Conservation (phyloP, 2,888 invertebrate species). For the Blastobasis lacticolella region DNA sequence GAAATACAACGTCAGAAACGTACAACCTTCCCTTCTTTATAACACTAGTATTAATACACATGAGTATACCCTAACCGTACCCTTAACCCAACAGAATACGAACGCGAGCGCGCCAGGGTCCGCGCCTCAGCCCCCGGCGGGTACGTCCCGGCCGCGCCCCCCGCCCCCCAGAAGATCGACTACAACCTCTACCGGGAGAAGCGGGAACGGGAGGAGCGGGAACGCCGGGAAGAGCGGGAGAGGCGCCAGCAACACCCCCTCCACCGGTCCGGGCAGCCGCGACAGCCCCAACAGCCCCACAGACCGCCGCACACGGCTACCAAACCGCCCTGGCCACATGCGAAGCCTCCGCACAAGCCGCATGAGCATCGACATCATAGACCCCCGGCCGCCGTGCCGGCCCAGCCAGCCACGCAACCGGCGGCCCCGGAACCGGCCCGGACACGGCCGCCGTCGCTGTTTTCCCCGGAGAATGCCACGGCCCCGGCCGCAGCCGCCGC, state of each 20-base stretch:
- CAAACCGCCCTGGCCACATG: constrained; percentile 34
- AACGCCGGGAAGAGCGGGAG: constrained; percentile 52
- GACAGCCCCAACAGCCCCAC: constrained; percentile 36
- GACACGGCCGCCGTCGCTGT: constrained; percentile 75
- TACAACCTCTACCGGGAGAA: constrained; percentile 79
- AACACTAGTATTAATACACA: too few relatives aligned
- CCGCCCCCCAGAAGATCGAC: constrained; percentile 68
- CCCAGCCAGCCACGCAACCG: constrained; percentile 25
- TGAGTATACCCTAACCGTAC: too few relatives aligned
- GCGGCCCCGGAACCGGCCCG: constrained; percentile 13
- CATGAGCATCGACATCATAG: constrained; percentile 55
- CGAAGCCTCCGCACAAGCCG: constrained; percentile 48
- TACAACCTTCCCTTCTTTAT: too few relatives aligned
- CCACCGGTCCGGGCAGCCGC: constrained; percentile 20
- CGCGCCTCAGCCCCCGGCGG: constrained; percentile 57
- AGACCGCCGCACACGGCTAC: constrained; percentile 34
- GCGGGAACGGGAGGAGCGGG: constrained; percentile 75
- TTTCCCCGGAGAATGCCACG: constrained; percentile 77
- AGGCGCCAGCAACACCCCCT: constrained; percentile 32
- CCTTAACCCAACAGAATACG: constrained; percentile 42
- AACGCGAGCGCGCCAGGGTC: constrained; percentile 58
- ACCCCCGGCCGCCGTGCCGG: constrained; percentile 31
- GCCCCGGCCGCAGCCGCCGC: constrained; percentile 39
- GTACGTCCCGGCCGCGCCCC: constrained; percentile 53
- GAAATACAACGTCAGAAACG: too few relatives aligned